These are phyloP conservation scores for Mustelus asterias DNA, from an alignment of 2,113 vertebrate genomes.

Conservation along the genomic window DNA sequence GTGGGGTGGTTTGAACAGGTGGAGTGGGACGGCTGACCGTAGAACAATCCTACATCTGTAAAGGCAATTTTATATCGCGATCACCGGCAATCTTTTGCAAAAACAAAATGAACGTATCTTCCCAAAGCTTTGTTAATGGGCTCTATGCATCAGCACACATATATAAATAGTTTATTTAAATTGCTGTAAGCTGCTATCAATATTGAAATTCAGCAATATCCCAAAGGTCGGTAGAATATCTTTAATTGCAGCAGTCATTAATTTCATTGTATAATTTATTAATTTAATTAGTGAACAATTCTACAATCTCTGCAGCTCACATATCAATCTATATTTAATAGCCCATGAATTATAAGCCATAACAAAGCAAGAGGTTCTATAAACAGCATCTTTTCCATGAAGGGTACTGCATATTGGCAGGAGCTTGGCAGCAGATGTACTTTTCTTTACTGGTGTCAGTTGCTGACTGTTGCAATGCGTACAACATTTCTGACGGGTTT, in stretches of 20 bases:
- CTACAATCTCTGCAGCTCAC: not conserved
- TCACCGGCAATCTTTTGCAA: not conserved
- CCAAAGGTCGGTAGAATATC: not conserved
- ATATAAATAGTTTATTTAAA: not conserved
- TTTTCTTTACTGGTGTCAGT: not conserved
- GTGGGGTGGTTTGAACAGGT: not conserved
- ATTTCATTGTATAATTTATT: slow-evolving; percentile 24
- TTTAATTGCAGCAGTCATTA: not conserved
- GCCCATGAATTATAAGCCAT: not conserved
- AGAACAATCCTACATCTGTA: not conserved
- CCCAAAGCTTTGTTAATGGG: not conserved
- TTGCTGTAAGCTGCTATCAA: not conserved
- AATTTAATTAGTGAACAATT: not conserved
- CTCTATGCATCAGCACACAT: not conserved
- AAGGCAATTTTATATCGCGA: not conserved
- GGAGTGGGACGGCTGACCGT: not conserved
- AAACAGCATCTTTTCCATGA: not conserved
- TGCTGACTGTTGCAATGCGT: not conserved
- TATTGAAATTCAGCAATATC: not conserved
- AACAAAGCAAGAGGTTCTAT: not conserved
- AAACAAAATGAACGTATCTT: not conserved
- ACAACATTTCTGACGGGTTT: not conserved
- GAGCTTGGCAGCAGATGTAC: not conserved
- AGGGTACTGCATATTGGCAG: too few species aligned
- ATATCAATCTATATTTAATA: not conserved